Evolutionary conservation across 2,888 invertebrate species (phyloP).

Genomic region (Lucinisca nassula): DNA sequence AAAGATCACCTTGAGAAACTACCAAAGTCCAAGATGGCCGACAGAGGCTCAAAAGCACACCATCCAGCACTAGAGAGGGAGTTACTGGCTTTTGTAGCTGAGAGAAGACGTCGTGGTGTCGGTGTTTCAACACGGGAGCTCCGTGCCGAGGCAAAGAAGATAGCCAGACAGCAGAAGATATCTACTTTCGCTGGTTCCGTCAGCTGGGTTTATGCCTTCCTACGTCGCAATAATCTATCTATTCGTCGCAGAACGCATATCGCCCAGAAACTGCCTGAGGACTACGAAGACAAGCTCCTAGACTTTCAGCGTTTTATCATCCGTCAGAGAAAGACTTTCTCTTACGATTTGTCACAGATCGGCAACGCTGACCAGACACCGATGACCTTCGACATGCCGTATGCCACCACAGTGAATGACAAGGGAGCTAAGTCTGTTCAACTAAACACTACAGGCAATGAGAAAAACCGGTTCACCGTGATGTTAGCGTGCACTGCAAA

Average conservation of each 20-base stretch:
- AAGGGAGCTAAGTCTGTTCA: slow-evolving; percentile 17
- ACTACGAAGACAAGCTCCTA: slow-evolving; percentile 32
- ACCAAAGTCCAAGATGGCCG: too few relatives aligned
- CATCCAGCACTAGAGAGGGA: too few relatives aligned
- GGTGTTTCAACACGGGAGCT: too few relatives aligned
- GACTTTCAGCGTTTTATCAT: slow-evolving; percentile 41
- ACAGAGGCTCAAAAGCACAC: too few relatives aligned
- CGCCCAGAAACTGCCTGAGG: slow-evolving; percentile 50
- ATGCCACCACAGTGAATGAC: slow-evolving; percentile 7
- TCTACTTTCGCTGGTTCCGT: too few relatives aligned
- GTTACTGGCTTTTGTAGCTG: too few relatives aligned
- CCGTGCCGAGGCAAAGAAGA: too few relatives aligned
- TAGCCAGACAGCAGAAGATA: too few relatives aligned
- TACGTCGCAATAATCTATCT: too few relatives aligned
- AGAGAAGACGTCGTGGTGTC: too few relatives aligned
- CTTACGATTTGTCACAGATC: not conserved
- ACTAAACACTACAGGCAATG: slow-evolving; percentile 44
- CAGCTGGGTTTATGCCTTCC: too few relatives aligned
- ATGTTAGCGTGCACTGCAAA: slow-evolving; percentile 39
- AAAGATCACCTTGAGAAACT: too few relatives aligned
- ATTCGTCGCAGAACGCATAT: slow-evolving; percentile 51
- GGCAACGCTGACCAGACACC: slow-evolving; percentile 39
- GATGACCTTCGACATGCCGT: slow-evolving; percentile 52
- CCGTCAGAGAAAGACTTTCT: not conserved
- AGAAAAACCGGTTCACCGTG: slow-evolving; percentile 41